A percentile compares a stretch with the other conserved stretches of the same genome.
Conservation (phyloP, 1,140 invertebrate genomes). For the Drosophila nikananu region DNA sequence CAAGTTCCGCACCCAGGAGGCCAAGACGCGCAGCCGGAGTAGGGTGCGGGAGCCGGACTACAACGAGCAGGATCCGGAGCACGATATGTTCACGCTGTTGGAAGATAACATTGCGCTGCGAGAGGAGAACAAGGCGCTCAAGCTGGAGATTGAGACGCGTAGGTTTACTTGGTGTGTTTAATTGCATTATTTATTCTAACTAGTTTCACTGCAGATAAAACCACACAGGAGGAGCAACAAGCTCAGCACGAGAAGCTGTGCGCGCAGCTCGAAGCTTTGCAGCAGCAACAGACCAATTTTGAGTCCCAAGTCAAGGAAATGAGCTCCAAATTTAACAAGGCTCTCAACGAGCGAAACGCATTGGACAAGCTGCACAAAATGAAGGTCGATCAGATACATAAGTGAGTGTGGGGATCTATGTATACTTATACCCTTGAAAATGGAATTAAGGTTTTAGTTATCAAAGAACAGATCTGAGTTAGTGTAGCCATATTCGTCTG, state of each 20-base stretch:
- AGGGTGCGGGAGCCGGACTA: constrained; percentile 80
- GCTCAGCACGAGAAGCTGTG: constrained; percentile 69
- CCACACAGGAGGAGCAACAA: constrained; percentile 70
- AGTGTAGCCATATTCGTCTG: too few species aligned
- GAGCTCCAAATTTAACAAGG: constrained; percentile 63
- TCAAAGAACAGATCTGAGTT: too few species aligned
- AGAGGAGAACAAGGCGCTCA: constrained; percentile 82
- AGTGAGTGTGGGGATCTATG: constrained; percentile 28
- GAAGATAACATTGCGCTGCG: constrained; percentile 84
- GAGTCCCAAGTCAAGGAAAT: constrained; percentile 73
- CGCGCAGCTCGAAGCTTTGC: constrained; percentile 59
- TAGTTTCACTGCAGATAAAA: constrained; percentile 59
- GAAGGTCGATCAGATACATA: constrained; percentile 78
- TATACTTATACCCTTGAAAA: neutral
- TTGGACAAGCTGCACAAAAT: constrained; percentile 81
- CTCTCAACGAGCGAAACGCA: constrained; percentile 72
- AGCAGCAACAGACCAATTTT: constrained; percentile 60
- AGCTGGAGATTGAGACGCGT: constrained; percentile 77
- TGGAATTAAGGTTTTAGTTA: too few species aligned
- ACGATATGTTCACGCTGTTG: constrained; percentile 80
- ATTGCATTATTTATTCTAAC: neutral
- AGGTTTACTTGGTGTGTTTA: constrained; percentile 5
- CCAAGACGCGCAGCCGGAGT: constrained; percentile 80
- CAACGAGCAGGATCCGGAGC: constrained; percentile 82
- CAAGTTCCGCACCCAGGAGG: constrained; percentile 79